Percentiles rank a stretch among this genome's conserved stretches.
These are phyloP conservation scores for Gortyna flavago DNA, from an alignment of 2,888 invertebrate species.

Conservation along the genomic window DNA sequence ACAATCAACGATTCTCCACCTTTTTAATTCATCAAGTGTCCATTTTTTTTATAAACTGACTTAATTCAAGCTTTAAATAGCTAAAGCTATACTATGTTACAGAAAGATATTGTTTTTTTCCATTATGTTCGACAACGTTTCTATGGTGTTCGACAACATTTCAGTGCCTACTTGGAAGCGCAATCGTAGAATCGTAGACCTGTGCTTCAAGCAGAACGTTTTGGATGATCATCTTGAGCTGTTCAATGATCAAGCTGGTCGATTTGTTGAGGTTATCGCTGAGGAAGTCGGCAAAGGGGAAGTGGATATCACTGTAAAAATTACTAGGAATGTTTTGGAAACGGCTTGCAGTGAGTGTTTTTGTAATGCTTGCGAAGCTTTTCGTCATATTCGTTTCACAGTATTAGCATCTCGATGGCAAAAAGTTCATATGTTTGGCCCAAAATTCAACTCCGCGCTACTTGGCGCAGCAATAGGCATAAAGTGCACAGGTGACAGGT, in stretches of 20 bases:
- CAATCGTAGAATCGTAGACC: slow-evolving; percentile 59
- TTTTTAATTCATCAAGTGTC: not conserved
- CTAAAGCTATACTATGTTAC: not conserved
- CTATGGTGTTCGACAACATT: slow-evolving; percentile 20
- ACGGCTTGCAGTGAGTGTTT: slow-evolving; percentile 61
- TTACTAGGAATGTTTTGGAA: slow-evolving; percentile 58
- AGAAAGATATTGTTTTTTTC: too few relatives aligned
- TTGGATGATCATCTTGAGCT: slow-evolving; percentile 58
- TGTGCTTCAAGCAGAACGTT: slow-evolving; percentile 63
- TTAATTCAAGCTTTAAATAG: not conserved
- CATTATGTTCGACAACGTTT: not conserved
- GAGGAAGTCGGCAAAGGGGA: slow-evolving; percentile 48
- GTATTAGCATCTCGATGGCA: not conserved
- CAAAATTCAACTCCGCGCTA: not conserved
- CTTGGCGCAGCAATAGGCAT: not conserved
- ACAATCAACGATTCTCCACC: not conserved
- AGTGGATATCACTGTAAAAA: slow-evolving; percentile 50
- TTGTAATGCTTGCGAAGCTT: not conserved
- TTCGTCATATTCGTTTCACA: not conserved
- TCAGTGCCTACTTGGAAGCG: slow-evolving; percentile 64
- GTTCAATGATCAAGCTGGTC: slow-evolving; percentile 59
- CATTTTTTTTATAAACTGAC: not conserved
- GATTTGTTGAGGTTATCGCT: slow-evolving; percentile 34
- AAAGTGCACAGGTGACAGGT: not conserved
- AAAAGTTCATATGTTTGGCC: not conserved